These are phyloP conservation scores for Cuniculus paca DNA, from an alignment of 2,797 vertebrate genomes.

Conservation along the genomic window DNA sequence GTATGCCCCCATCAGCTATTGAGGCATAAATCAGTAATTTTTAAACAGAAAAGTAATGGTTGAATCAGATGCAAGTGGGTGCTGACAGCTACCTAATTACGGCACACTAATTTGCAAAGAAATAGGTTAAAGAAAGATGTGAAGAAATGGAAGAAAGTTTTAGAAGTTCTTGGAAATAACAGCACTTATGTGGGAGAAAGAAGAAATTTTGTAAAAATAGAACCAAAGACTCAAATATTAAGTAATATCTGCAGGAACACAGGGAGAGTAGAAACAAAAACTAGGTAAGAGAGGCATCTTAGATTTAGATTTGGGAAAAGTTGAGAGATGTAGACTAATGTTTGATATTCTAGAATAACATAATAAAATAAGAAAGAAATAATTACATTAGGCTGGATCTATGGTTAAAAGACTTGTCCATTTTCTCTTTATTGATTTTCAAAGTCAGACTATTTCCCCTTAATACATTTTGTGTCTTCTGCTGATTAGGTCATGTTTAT, in stretches of 20 bases:
- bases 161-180: background rate
- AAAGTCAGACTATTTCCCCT: slow-evolving; percentile 34
- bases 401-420: background rate
- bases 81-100: background rate
- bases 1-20: background rate
- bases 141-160: background rate
- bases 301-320: background rate
- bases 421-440: slow-evolving; percentile 53
- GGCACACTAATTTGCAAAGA: background rate
- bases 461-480: slow-evolving; percentile 56
- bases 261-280: background rate
- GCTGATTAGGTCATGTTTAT: background rate
- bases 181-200: background rate
- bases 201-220: background rate
- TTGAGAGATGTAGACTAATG: background rate
- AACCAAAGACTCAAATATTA: background rate
- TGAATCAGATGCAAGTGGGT: background rate
- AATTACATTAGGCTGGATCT: background rate
- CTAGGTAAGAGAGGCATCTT: background rate
- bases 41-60: background rate
- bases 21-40: background rate
- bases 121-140: background rate
- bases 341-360: background rate
- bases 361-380: background rate
- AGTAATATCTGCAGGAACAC: background rate